These are phyloP conservation scores for Climacteris rufus DNA, from an alignment of 2,113 vertebrate genomes.

Conservation along the genomic window DNA sequence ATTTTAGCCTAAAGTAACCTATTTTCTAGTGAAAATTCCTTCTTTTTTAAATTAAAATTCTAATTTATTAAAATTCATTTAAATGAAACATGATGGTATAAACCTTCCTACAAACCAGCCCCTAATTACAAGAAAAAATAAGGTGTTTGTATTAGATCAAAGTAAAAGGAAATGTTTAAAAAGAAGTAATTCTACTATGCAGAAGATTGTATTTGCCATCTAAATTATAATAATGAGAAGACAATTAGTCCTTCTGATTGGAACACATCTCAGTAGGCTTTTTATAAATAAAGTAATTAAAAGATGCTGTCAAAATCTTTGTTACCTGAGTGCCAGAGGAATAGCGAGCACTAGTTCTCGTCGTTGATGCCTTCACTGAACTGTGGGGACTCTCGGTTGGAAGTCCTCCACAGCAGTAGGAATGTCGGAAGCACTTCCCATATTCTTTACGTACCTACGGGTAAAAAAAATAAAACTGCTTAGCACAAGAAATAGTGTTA, in stretches of 20 bases:
- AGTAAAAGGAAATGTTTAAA: constrained; percentile 9
- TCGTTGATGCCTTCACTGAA: constrained; percentile 91
- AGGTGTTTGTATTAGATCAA: background rate
- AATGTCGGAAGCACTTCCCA: constrained; percentile 95
- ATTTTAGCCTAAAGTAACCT: background rate
- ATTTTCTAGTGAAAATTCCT: background rate
- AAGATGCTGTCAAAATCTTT: constrained; percentile 48
- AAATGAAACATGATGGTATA: background rate
- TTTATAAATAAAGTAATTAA: constrained; percentile 70
- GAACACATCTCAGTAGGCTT: constrained; percentile 60
- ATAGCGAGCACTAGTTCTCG: constrained; percentile 94
- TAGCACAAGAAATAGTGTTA: background rate
- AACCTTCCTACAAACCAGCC: background rate
- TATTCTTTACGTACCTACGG: constrained; percentile 94
- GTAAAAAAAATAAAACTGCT: background rate
- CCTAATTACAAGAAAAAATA: background rate
- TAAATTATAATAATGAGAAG: constrained; percentile 51
- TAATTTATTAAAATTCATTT: background rate
- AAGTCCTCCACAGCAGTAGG: constrained; percentile 91
- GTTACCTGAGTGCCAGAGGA: constrained; percentile 98
- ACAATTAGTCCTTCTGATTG: constrained; percentile 68
- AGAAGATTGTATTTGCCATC: constrained; percentile 36
- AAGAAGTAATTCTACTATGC: background rate
- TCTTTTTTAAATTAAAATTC: background rate
- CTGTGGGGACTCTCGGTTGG: constrained; percentile 94